Conservation (phyloP, 2,113 vertebrate genomes). For the Sprattus sprattus region DNA sequence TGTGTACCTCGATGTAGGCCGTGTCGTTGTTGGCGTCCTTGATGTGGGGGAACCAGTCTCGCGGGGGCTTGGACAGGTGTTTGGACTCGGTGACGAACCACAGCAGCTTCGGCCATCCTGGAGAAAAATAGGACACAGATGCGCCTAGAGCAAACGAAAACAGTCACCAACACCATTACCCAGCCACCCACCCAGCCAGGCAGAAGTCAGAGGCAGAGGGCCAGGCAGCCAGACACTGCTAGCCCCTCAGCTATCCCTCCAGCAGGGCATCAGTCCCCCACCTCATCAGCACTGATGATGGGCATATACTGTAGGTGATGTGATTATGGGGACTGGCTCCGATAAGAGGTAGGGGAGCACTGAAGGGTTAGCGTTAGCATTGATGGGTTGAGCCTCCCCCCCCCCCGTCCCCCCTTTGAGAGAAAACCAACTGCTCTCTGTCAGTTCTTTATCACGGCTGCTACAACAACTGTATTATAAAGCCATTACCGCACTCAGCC, state of each 20-base stretch:
- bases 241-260: not conserved
- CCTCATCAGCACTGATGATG: not conserved
- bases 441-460: slow-evolving; percentile 29
- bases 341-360: not conserved
- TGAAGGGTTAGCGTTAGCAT: not conserved
- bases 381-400: not conserved
- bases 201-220: not conserved
- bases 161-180: not conserved
- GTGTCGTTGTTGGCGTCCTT: slow-evolving; percentile 98
- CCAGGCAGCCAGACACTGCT: slow-evolving; percentile 5
- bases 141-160: not conserved
- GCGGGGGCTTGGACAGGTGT: slow-evolving; percentile 93
- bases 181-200: not conserved
- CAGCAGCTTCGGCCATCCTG: slow-evolving; percentile 94
- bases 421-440: slow-evolving; percentile 13
- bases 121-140: not conserved
- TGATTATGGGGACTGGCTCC: slow-evolving; percentile 18
- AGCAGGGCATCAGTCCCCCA: not conserved
- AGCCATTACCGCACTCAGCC: slow-evolving; percentile 28
- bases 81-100: slow-evolving; percentile 99
- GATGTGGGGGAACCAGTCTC: slow-evolving; percentile 98
- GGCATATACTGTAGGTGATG: not conserved
- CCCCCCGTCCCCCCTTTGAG: not conserved
- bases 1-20: slow-evolving; percentile 91
- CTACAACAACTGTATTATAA: slow-evolving; percentile 27